Base-by-base conservation (phyloP, 1,140 invertebrate genomes). In the Antheraea pernyi region DNA sequence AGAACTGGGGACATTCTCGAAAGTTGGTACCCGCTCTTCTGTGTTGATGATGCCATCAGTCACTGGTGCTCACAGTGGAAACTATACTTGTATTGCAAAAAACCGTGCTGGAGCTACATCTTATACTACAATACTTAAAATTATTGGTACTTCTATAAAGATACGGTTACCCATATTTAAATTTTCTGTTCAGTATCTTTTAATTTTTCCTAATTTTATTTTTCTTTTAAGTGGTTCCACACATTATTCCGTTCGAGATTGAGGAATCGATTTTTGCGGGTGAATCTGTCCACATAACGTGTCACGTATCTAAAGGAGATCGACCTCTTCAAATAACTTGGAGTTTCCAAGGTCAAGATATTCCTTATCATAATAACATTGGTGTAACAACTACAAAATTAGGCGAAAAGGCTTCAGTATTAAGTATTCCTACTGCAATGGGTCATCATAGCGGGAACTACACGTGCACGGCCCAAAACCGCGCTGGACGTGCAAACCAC, bases 381-480 rank as follows among this genome's bases (percentile, higher is more conserved):
- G 95, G 97, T 73, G 92, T 98, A 84, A 93, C 93, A 70, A 93
- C 97, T 78, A 93, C 94, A 71, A 94, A 96, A 94, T 94, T 95
- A 83, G 94, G 97, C 92, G 95, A 97, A 91, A 94, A 95, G 89
- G 93, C 96, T 76, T 97, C 95, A 77, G 95, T 96, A 36, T 90
- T 97, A 68, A 95, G 95, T 19, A 97, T 97, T 72, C 95, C 96
- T 74, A 95, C 95, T 16, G 95, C 96, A 5, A 94, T 94, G 81
- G 95, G 95, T 68, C 93, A 94, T 71, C 95, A 96, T 88, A 94
- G 94, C 74, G 96, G 96, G 58, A 96, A 96, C 84, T 97, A 96
- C 78, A 96, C 95, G 19, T 97, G 97, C 81, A 93, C 94, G 19
- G 97, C 96, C 18, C 95, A 94, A 75, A 98, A 98, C 88, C 90